These are phyloP conservation scores for Tipula lateralis DNA, from an alignment of 2,888 invertebrate genomes.

Conservation along the genomic window DNA sequence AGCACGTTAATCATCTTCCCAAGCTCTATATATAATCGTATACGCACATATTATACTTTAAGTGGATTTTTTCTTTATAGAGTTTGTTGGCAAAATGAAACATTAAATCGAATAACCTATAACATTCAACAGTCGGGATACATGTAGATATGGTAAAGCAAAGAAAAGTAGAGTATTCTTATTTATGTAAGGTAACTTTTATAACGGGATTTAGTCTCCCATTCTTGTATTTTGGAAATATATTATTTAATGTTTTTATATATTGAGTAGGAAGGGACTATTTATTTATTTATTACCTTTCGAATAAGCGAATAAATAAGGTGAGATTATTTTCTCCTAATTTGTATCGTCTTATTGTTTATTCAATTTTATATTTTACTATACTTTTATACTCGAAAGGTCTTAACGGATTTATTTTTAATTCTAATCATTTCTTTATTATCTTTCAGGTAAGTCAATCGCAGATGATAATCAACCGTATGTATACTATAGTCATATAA, in stretches of 20 bases:
- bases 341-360: not conserved
- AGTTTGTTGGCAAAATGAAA: not conserved
- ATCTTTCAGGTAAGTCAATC: too few relatives aligned
- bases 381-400: too few relatives aligned
- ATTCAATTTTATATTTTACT: not conserved
- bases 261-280: not conserved
- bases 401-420: too few relatives aligned
- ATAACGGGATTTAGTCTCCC: not conserved
- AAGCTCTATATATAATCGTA: not conserved
- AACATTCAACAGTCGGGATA: not conserved
- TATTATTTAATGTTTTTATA: not conserved
- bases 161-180: too few relatives aligned
- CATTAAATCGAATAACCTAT: not conserved
- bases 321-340: not conserved
- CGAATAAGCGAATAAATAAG: too few relatives aligned
- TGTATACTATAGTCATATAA: too few relatives aligned
- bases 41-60: not conserved
- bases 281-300: not conserved
- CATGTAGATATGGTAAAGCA: too few relatives aligned
- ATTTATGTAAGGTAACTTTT: too few relatives aligned
- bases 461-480: too few relatives aligned
- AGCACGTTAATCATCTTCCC: not conserved
- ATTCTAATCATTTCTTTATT: too few relatives aligned
- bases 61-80: not conserved
- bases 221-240: not conserved